Evolutionary conservation across 2,797 vertebrate species (phyloP).

Genomic region (Acrossocheilus fasciatus): DNA sequence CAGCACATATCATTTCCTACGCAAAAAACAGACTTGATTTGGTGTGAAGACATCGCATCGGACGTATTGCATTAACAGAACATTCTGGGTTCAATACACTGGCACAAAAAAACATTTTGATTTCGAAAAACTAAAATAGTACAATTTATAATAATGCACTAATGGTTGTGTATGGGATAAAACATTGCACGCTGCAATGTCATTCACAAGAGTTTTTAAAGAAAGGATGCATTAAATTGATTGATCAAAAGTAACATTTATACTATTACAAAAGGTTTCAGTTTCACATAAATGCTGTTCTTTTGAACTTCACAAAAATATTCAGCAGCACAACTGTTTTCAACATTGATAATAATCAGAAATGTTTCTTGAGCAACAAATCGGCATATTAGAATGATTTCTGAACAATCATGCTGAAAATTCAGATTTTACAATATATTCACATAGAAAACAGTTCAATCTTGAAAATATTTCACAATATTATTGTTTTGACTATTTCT

Average conservation of each 20-base stretch:
- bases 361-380: background rate
- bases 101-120: too few species aligned
- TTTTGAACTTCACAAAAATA: background rate
- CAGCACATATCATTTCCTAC: slow-evolving; percentile 52
- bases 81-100: background rate
- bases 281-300: background rate
- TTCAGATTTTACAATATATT: background rate
- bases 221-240: background rate
- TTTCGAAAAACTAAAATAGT: background rate
- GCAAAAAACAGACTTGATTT: background rate
- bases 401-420: background rate
- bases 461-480: background rate
- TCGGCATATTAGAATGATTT: too few species aligned
- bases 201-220: too few species aligned
- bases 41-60: background rate
- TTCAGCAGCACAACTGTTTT: background rate
- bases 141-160: background rate
- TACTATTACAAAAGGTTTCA: background rate
- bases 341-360: background rate
- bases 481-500: background rate
- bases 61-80: background rate
- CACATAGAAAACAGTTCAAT: background rate
- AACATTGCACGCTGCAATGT: too few species aligned
- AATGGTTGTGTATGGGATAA: background rate
- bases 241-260: background rate